Evolutionary conservation across 2,797 vertebrate species (phyloP), one percentile per base, ranked within the genome.

Genomic region (Channa striata): DNA sequence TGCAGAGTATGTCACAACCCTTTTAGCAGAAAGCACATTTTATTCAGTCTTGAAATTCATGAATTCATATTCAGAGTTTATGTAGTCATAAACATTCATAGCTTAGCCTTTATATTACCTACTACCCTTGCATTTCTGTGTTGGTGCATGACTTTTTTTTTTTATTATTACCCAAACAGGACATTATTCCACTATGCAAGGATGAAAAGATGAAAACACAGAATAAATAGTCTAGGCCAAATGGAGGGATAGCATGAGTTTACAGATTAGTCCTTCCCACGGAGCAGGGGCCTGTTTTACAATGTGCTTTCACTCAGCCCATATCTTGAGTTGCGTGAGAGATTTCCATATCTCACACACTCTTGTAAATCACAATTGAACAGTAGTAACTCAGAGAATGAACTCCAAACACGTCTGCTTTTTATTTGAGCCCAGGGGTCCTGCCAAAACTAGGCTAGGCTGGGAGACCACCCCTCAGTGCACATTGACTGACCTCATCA

Each of bases 321-420:
- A 64, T 93, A 94, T 95, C 94, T 94, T 78, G 93, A 94, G 93
- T 94, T 95, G 92, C 92, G 87, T 95, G 96, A 96, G 95, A 96
- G 92, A 94, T 93, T 94, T 92, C 94, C 93, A 94, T 93, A 93
- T 93, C 95, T 96, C 93, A 94, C 93, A 91, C 89, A 92, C 88
- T 91, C 92, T 95, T 94, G 93, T 97, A 96, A 95, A 96, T 96
- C 95, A 96, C 94, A 94, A 93, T 89, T 86, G 92, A 95, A 95
- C 93, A 91, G 95, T 95, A 96, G 96, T 95, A 95, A 96, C 93
- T 95, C 93, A 94, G 91, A 92, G 92, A 95, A 95, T 89, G 93
- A 96, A 95, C 94, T 93, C 90, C 92, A 93, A 95, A 95, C 93
- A 94, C 82, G 94, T 94, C 96, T 97, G 97, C 91, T 96, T 98